Evolutionary conservation across 1,140 invertebrate genomes (phyloP).

Genomic region (Araneus ventricosus): DNA sequence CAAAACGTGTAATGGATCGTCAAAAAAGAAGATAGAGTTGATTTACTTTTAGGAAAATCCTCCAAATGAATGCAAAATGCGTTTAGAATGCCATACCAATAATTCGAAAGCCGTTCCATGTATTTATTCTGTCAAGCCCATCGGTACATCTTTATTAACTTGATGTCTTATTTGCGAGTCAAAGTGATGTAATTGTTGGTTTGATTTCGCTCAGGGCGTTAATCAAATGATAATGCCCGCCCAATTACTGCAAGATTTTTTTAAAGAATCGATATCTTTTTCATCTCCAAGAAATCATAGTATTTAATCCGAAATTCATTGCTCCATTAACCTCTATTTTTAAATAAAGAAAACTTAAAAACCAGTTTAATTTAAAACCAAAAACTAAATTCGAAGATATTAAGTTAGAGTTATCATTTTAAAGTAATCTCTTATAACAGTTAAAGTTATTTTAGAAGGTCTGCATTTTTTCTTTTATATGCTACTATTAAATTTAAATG

Average conservation of each 20-base stretch:
- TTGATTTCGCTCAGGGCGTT: background rate
- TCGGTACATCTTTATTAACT: background rate
- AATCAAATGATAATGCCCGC: background rate
- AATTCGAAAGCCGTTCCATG: background rate
- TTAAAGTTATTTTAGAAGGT: too few relatives aligned
- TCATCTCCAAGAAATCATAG: background rate
- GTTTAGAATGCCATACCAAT: slow-evolving; percentile 11
- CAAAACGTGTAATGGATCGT: background rate
- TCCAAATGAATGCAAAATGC: slow-evolving; percentile 1
- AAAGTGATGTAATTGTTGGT: background rate
- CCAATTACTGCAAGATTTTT: background rate
- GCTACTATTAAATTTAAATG: too few relatives aligned
- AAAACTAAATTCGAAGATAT: too few relatives aligned
- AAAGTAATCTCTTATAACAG: too few relatives aligned
- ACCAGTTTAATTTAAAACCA: too few relatives aligned
- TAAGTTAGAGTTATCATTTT: too few relatives aligned
- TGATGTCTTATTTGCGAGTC: slow-evolving; percentile 22
- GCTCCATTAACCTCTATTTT: background rate
- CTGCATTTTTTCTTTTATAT: too few relatives aligned
- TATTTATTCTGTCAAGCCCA: slow-evolving; percentile 4
- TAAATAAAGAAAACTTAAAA: too few relatives aligned
- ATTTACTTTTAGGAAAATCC: background rate
- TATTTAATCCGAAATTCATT: background rate
- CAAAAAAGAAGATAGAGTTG: background rate
- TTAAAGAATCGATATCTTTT: background rate